A percentile compares a stretch with the other conserved stretches of the same genome.
phyloP scores from a whole-genome alignment of 2,797 vertebrate genomes.

The Smutsia temminckii region DNA sequence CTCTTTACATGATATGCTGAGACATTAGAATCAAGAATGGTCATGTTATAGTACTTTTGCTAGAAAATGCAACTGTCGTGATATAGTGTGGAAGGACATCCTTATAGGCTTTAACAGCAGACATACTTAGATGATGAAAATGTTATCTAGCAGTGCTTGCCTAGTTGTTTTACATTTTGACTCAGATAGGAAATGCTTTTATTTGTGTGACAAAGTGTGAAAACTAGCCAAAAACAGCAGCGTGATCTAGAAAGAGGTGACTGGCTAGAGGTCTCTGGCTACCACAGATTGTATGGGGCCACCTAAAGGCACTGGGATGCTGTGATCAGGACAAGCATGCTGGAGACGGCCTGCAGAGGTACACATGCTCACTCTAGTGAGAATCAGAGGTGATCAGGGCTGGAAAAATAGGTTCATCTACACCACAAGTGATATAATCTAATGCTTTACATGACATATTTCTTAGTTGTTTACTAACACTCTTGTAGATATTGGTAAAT shows the following conservation, averaged over 20 bases:
- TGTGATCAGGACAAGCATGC: not conserved
- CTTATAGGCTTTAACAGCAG: not conserved
- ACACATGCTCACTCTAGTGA: not conserved
- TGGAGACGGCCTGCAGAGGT: not conserved
- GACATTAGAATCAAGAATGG: not conserved
- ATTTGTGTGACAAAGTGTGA: not conserved
- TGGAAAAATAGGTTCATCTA: not conserved
- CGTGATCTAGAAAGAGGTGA: not conserved
- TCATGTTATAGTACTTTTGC: not conserved
- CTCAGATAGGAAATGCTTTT: not conserved
- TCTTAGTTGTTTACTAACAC: not conserved
- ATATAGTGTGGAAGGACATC: accelerated
- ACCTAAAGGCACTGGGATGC: not conserved
- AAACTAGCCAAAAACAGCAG: not conserved
- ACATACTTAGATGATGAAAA: not conserved
- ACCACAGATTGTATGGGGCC: accelerated
- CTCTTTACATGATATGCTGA: not conserved
- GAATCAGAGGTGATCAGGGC: not conserved
- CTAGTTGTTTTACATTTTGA: not conserved
- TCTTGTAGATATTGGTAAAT: not conserved
- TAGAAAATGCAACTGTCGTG: not conserved
- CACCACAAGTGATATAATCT: not conserved
- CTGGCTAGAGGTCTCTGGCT: too few species aligned
- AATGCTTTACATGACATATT: not conserved
- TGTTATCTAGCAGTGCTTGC: not conserved